A percentile compares a stretch with the other conserved stretches of the same genome.
phyloP scores from a whole-genome alignment of 2,888 invertebrate genomes.

The Trissolcus brochymenae region DNA sequence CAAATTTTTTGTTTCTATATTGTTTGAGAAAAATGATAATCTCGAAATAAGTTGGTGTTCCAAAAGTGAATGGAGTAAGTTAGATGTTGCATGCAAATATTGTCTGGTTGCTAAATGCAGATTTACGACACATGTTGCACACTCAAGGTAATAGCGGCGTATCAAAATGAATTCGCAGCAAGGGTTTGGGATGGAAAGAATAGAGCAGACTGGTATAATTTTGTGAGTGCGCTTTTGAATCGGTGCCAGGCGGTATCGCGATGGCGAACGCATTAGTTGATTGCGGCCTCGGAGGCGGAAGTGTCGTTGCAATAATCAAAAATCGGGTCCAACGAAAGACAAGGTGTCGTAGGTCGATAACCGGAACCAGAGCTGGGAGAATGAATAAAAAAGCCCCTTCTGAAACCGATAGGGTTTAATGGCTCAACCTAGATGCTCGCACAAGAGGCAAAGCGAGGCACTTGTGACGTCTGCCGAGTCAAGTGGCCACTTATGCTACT shows the following conservation, averaged over 20 bases:
- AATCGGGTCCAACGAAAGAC: not conserved
- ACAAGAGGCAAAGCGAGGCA: conserved; percentile 62
- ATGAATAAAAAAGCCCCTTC: not conserved
- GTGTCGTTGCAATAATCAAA: not conserved
- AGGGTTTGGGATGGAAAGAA: conserved; percentile 41
- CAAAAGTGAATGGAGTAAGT: no score
- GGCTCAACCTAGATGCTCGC: conserved; percentile 2
- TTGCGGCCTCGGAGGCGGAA: conserved; percentile 55
- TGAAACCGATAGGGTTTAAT: conserved; percentile 2
- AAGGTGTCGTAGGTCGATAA: conserved; percentile 28
- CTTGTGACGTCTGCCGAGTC: conserved; percentile 75
- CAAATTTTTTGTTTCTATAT: no score
- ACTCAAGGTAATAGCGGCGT: conserved; percentile 35
- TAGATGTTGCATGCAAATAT: no score
- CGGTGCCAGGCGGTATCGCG: conserved; percentile 68
- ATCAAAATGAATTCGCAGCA: conserved; percentile 45
- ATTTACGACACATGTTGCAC: conserved; percentile 37
- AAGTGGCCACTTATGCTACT: conserved; percentile 75
- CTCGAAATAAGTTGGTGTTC: no score
- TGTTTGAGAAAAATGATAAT: no score
- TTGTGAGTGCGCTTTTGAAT: conserved; percentile 70
- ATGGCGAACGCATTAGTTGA: conserved; percentile 64
- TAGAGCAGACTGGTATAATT: conserved; percentile 63
- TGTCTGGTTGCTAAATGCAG: conserved; percentile 6
- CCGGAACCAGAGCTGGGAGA: not conserved